Evolutionary conservation across 1,140 invertebrate species (phyloP), one percentile per base, ranked within the genome.

Genomic region (Thaumatotibia leucotreta): DNA sequence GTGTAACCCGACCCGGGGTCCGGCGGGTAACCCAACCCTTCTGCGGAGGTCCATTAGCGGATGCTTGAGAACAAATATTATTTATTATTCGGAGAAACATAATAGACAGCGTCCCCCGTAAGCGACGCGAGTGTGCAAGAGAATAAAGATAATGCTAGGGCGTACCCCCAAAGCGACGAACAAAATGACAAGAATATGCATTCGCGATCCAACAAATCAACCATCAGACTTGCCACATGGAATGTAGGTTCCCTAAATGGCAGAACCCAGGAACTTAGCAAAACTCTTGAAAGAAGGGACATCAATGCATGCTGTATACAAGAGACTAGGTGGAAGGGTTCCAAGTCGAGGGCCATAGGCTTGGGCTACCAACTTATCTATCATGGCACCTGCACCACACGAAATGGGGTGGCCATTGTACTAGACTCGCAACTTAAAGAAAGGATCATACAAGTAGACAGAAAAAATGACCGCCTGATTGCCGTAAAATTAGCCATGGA

Each of bases 401-500:
- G 20, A 6, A 50, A 14, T 50, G 20, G 20, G 20, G 20, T 50
- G 5, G 20, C 4, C 45, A 50, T 50, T 5, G n/a, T 50, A 4
- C n/a, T 14, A 5, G n/a, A 22, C 20, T 4, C 20, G 4, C 11
- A 50, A 4, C 20, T 50, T 6, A 50, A 22, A n/a, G 4, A 50
- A 50, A 50, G 45, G n/a, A 22, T 50, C 4, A 50, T 50, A 6
- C 11, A 50, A n/a, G 11, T 14, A 6, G 20, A 50, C 4, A 50
- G 45, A 50, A 50, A 22, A 50, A 50, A n/a, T 22, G 11, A 50
- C n/a, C 11, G 45, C 20, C 45, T 50, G 5, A 50, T 22, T 14
- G 45, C 45, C n/a, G 45, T 50, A n/a, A 50, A 50, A n/a, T 50
- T 50, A n/a, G 11, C 45, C 45, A 50, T 50, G 45, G 45, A 50